These are phyloP conservation scores for Megaceryle torquata DNA, from an alignment of 2,113 vertebrate species.

Conservation along the genomic window DNA sequence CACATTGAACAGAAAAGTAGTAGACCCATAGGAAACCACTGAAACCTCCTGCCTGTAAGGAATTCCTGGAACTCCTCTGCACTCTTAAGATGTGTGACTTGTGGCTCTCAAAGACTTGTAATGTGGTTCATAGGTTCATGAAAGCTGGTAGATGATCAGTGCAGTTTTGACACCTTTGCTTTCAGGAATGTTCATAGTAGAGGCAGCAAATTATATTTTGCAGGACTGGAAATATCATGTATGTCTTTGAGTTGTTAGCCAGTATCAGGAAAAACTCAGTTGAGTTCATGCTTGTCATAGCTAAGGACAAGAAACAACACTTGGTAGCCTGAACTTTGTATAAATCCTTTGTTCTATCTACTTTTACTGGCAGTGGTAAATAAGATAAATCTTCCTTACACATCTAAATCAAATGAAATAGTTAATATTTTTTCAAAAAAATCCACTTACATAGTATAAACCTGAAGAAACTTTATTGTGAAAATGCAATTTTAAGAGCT, in stretches of 20 bases:
- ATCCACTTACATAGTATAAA: no score
- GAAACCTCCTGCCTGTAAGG: neutral
- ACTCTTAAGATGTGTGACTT: neutral
- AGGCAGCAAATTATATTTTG: neutral
- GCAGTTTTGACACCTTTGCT: neutral
- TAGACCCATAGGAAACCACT: neutral
- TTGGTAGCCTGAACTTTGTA: neutral
- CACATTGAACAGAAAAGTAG: neutral
- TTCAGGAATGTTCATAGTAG: neutral
- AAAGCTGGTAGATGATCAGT: neutral
- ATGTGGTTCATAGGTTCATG: neutral
- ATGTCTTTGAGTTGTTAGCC: neutral
- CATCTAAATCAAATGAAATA: no score
- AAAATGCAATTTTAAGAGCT: no score
- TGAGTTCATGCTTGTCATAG: neutral
- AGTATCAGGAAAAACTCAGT: neutral
- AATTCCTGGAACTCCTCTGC: neutral
- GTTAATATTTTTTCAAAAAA: no score
- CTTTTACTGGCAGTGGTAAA: neutral
- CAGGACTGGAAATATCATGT: neutral
- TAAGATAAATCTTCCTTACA: no score
- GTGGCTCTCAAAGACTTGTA: neutral
- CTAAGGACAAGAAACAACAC: neutral
- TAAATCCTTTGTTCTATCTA: neutral
- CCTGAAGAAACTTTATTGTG: no score